Evolutionary conservation across 2,797 vertebrate species (phyloP).

Genomic region (Luscinia luscinia): DNA sequence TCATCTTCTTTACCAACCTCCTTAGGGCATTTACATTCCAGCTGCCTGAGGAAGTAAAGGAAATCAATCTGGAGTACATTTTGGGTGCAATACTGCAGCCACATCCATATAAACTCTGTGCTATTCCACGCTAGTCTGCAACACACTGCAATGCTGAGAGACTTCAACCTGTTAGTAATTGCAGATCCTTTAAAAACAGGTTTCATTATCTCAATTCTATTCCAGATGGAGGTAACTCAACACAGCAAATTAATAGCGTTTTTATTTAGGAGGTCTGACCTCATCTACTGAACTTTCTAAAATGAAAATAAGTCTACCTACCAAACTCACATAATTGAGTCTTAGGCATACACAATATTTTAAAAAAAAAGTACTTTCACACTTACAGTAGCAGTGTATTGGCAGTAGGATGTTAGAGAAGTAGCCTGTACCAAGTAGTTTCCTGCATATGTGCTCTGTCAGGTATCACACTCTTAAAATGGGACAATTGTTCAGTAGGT

Average conservation of each 20-base stretch:
- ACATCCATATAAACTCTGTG: conserved; percentile 76
- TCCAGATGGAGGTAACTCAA: background rate
- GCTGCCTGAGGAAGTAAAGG: conserved; percentile 49
- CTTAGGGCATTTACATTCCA: conserved; percentile 61
- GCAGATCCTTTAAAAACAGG: background rate
- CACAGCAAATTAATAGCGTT: background rate
- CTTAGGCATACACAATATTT: background rate
- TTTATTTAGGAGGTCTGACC: background rate
- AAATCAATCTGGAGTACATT: conserved; percentile 61
- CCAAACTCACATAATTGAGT: background rate
- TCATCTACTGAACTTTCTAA: background rate
- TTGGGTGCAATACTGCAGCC: conserved; percentile 81
- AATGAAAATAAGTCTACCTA: background rate
- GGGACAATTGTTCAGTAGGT: background rate
- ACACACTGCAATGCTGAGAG: background rate
- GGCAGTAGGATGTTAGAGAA: background rate
- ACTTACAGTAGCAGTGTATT: background rate
- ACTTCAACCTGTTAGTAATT: background rate
- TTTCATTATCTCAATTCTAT: background rate
- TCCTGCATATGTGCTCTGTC: background rate
- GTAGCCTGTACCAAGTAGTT: background rate
- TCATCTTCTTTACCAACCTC: conserved; percentile 68
- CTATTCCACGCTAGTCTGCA: conserved; percentile 61
- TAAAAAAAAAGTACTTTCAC: background rate
- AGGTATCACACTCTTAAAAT: background rate